Evolutionary conservation across 2,113 vertebrate genomes (phyloP), one percentile per base, ranked within the genome.

Genomic region (Eulemur macaco): DNA sequence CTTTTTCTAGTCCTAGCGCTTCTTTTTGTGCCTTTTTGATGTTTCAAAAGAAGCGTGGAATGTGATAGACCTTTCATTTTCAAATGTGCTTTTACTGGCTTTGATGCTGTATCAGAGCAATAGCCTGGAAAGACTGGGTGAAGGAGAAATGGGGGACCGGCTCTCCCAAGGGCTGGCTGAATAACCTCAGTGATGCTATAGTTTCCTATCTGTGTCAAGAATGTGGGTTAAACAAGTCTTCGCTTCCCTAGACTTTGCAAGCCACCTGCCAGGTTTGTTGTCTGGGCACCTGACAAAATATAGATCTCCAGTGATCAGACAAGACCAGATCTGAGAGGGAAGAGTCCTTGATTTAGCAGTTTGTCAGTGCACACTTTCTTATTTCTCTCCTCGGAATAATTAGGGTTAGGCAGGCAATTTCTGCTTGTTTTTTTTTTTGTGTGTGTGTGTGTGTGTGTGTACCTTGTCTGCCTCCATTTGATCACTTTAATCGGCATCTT

Each of bases 11-110:
- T 52, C 60, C 13, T 87, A 8, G 42, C 9, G 89, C 93, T 95
- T 81, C 97, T 98, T 96, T 89, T 42, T 96, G 86, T 96, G 78
- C 20, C 86, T 96, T 96, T 98, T 96, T 96, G 97, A 96, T 95
- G 96, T 95, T 97, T 98, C 87, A 97, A 94, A 98, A 94, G 84
- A 97, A 91, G 91, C 52, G 76, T 81, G 83, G 93, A 96, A 92
- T 97, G 97, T 97, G 90, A 97, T 97, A 97, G 73, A 96, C 96
- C 94, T 98, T 97, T 97, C 96, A 97, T 91, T 98, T 97, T 96
- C 87, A 92, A 94, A 97, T 93, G 86, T 80, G 76, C 84, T 0
- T 95, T 96, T 56, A 0, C 10, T 34, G 95, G 63, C 95, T 98
- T 98, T 98, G 98, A 97, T 97, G 92, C 81, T 9, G 0, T 42